A percentile compares a stretch with the other conserved stretches of the same genome.
Evolutionary conservation across 2,113 vertebrate species (phyloP).

Genomic region (Physeter macrocephalus): DNA sequence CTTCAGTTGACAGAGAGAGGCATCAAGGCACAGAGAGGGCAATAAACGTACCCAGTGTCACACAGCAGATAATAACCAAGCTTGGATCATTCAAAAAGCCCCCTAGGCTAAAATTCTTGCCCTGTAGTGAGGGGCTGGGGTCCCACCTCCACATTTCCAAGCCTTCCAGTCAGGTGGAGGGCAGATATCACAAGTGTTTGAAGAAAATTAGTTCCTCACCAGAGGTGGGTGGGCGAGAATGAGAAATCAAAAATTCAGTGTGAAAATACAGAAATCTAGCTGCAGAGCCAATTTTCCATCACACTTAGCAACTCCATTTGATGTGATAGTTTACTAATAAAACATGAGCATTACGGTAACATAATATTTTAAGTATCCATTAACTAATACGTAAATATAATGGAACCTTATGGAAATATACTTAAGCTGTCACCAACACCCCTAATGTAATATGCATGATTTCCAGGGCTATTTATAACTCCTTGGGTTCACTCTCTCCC

Average conservation of each 20-base stretch:
- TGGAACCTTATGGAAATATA: conserved; percentile 81
- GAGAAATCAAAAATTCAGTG: conserved; percentile 60
- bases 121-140: neutral
- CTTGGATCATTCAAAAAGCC: neutral
- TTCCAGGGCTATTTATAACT: conserved; percentile 76
- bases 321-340: conserved; percentile 76
- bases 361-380: conserved; percentile 74
- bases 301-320: conserved; percentile 59
- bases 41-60: neutral
- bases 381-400: conserved; percentile 83
- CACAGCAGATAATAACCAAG: neutral
- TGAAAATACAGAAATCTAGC: conserved; percentile 60
- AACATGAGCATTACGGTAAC: conserved; percentile 80
- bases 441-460: conserved; percentile 78
- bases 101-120: neutral
- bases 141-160: conserved; percentile 17
- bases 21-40: neutral
- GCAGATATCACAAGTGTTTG: neutral
- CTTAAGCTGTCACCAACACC: conserved; percentile 80
- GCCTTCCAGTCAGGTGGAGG: neutral
- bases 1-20: neutral
- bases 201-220: conserved; percentile 5
- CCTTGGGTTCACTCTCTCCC: conserved; percentile 51
- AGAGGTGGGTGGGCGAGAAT: conserved; percentile 67
- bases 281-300: conserved; percentile 71